Conservation (phyloP, 2,113 vertebrate species). For the Hippocampus guttulatus region DNA sequence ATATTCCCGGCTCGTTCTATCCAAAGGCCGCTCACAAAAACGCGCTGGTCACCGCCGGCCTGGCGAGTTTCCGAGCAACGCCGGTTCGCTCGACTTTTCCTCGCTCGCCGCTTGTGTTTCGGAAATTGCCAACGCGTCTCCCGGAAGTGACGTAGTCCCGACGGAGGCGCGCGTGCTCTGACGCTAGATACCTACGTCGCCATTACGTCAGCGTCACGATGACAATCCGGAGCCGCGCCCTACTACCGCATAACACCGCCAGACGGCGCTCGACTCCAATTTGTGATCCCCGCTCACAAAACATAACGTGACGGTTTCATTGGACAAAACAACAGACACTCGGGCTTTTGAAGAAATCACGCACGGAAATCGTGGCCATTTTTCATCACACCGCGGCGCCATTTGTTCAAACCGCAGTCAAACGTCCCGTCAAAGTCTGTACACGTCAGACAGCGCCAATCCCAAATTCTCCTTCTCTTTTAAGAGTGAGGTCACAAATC, state of each 20-base stretch:
- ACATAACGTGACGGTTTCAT: background rate
- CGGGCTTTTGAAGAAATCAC: no score
- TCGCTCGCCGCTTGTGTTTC: constrained; percentile 41
- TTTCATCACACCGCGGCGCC: no score
- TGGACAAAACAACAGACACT: no score
- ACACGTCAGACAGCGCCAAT: background rate
- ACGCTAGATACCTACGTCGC: constrained; percentile 38
- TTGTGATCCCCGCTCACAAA: background rate
- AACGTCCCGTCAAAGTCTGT: background rate
- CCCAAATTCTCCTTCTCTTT: no score
- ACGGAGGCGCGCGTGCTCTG: constrained; percentile 32
- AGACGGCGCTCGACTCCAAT: background rate
- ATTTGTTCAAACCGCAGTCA: background rate
- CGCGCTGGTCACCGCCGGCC: constrained; percentile 10
- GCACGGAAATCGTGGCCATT: no score
- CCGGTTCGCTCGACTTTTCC: background rate
- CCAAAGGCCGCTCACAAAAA: constrained; percentile 9
- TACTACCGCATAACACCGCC: background rate
- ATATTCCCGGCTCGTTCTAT: constrained; percentile 13
- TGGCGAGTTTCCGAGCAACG: constrained; percentile 8
- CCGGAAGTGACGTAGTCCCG: constrained; percentile 60
- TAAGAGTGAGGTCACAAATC: no score
- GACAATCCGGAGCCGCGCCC: constrained; percentile 12
- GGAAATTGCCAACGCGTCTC: constrained; percentile 73
- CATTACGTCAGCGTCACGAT: constrained; percentile 1